Base-by-base conservation (phyloP, 1,140 invertebrate species). In the Leguminivora glycinivorella region DNA sequence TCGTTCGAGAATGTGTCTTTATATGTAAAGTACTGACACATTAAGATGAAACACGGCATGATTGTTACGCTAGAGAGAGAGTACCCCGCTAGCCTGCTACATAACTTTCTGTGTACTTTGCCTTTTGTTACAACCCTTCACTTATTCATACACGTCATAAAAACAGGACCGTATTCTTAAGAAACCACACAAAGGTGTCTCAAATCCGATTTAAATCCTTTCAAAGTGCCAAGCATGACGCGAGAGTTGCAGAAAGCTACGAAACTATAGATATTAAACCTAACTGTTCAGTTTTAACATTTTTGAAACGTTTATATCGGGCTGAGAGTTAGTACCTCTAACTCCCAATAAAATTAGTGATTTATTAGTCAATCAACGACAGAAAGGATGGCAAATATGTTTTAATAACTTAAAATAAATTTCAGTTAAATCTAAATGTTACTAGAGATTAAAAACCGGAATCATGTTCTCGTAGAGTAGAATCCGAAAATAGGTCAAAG, bases 121-220 rank as follows among this genome's bases (percentile, higher is more conserved):
- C 19, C 19, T 52, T 22, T 52, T 52, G 22, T 9, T 52, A 22
- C 47, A 52, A 9, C 47, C 19, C 47, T 22, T 52, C 6, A 52
- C 17, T 52, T 52, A 63, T 63, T 63, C 58, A 63, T 34, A 29
- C 26, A 10, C 9, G 29, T 29, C n/a, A 26, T 17, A 17, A 34
- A 34, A 63, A 63, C n/a, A 14, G 5, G n/a, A 58, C 25, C 12
- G 22, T 26, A 63, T 34, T 63, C 58, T 34, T 63, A 63, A 63
- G 58, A 63, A 63, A 29, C 1, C 17, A 17, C 58, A 63, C 58
- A 63, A 63, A 63, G 58, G 58, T 25, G 58, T 29, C 26, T 63
- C 26, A 58, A 58, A 58, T 34, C 25, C 58, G 58, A 63, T 63
- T 63, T 63, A 63, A 63, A 29, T 63, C 58, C 58, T 17, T 29